phyloP scores from a whole-genome alignment of 2,797 vertebrate species.

The Gymnocypris eckloni region DNA sequence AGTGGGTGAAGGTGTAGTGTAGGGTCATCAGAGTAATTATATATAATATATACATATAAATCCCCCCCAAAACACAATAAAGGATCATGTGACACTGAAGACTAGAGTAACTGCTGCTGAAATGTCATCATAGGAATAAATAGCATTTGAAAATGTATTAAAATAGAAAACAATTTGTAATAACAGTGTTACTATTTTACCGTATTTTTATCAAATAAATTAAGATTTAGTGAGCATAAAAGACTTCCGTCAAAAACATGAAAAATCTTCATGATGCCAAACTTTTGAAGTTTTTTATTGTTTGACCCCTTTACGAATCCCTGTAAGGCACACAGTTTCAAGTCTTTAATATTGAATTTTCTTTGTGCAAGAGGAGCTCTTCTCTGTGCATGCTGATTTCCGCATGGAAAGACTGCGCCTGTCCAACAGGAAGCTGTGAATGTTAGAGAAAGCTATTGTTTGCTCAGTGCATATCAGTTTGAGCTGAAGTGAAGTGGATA shows the following conservation, averaged over 20 bases:
- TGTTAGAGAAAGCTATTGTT: slow-evolving; percentile 58
- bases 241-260: too few species aligned
- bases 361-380: slow-evolving; percentile 9
- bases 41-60: too few species aligned
- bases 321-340: not conserved
- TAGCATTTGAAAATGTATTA: too few species aligned
- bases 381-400: slow-evolving; percentile 48
- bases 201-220: not conserved
- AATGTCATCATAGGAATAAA: not conserved
- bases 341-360: not conserved
- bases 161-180: not conserved
- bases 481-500: slow-evolving; percentile 22
- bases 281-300: not conserved
- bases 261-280: not conserved
- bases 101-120: not conserved
- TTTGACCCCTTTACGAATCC: not conserved
- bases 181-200: not conserved
- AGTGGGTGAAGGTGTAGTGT: too few species aligned
- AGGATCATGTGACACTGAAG: not conserved
- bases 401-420: slow-evolving; percentile 44
- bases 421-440: slow-evolving; percentile 56
- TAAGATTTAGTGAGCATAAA: not conserved
- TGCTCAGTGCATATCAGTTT: slow-evolving; percentile 21
- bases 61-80: too few species aligned
- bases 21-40: too few species aligned